A percentile compares a stretch with the other conserved stretches of the same genome.
These are phyloP conservation scores for Holothuria leucospilota DNA, from an alignment of 53 echinoderm and acorn worm genomes.

Conservation along the genomic window DNA sequence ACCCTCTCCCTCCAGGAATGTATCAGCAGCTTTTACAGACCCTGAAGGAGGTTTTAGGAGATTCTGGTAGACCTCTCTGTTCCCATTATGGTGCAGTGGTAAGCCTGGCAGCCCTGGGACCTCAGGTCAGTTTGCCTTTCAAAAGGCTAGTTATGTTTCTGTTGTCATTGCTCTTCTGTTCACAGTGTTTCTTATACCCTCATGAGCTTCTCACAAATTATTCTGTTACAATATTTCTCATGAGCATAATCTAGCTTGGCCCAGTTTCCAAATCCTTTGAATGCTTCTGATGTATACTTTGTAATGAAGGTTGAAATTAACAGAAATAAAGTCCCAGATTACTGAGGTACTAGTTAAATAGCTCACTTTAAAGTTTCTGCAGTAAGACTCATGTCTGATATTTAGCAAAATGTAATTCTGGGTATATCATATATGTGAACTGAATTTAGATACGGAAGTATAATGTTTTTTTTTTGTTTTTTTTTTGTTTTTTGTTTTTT, in stretches of 20 bases:
- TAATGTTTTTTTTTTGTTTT: neutral
- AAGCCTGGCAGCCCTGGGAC: slow-evolving; percentile 84
- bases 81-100: slow-evolving; percentile 95
- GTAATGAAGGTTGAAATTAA: no score
- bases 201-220: neutral
- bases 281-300: no score
- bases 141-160: neutral
- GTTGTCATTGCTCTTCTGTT: neutral
- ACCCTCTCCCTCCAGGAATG: slow-evolving; percentile 34
- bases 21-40: slow-evolving; percentile 61
- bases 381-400: no score
- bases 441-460: no score
- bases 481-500: neutral
- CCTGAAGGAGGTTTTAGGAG: slow-evolving; percentile 81
- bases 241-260: no score
- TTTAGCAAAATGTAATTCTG: no score
- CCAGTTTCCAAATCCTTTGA: no score
- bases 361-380: neutral
- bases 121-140: slow-evolving; percentile 65
- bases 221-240: no score
- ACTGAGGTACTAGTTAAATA: neutral
- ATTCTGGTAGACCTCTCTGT: slow-evolving; percentile 89
- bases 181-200: neutral
- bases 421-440: no score
- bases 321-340: neutral